phyloP scores from a whole-genome alignment of 2,888 invertebrate genomes.

The Argyresthia albistria region DNA sequence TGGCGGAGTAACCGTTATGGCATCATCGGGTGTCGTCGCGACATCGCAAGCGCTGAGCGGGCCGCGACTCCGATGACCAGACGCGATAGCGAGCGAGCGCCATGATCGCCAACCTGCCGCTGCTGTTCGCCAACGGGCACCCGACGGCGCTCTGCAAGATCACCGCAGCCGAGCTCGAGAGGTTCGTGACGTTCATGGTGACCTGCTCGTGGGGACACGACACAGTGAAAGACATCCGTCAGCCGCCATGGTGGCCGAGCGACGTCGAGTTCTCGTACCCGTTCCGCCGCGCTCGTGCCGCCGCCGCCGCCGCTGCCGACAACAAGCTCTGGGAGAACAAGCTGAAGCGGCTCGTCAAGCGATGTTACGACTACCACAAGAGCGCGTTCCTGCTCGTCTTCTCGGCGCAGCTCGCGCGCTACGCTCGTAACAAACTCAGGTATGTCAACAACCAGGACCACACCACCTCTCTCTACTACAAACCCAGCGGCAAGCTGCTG shows the following conservation, averaged over 20 bases:
- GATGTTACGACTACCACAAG: conserved; percentile 81
- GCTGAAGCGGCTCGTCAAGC: conserved; percentile 76
- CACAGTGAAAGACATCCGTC: conserved; percentile 65
- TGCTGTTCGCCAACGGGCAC: conserved; percentile 80
- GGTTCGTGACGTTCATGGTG: conserved; percentile 82
- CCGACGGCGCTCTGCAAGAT: conserved; percentile 78
- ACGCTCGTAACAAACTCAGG: conserved; percentile 74
- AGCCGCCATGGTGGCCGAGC: conserved; percentile 81
- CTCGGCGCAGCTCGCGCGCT: conserved; percentile 78
- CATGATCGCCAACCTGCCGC: conserved; percentile 82
- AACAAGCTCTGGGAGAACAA: conserved; percentile 73
- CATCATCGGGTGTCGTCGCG: conserved; percentile 27
- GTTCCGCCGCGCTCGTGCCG: conserved; percentile 63
- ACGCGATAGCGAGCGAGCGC: conserved; percentile 48
- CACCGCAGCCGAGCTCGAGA: conserved; percentile 75
- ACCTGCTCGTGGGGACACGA: conserved; percentile 81
- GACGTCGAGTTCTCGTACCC: conserved; percentile 77
- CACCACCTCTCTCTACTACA: conserved; percentile 80
- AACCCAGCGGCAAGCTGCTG: conserved; percentile 75
- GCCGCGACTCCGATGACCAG: conserved; percentile 56
- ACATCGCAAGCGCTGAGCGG: conserved; percentile 54
- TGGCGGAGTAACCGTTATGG: conserved; percentile 43
- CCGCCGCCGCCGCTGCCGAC: conserved; percentile 43
- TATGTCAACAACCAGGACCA: conserved; percentile 82
- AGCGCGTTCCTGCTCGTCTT: conserved; percentile 80